Evolutionary conservation across 2,113 vertebrate genomes (phyloP).

Genomic region (Himantopus leucocephalus): DNA sequence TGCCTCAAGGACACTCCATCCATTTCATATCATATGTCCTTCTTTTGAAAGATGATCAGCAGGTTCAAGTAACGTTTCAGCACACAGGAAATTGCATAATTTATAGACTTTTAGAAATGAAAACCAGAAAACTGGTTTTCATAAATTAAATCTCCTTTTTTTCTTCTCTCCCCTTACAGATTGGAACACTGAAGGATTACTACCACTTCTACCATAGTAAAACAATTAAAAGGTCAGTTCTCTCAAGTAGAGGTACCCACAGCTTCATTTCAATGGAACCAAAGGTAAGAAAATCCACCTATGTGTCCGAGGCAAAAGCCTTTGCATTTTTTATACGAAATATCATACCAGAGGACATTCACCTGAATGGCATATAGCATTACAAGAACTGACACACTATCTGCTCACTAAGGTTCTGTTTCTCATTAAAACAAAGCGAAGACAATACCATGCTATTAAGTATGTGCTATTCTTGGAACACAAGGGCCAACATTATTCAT

Average conservation of each 20-base stretch:
- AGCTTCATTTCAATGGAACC: constrained; percentile 99
- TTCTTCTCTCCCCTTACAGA: constrained; percentile 74
- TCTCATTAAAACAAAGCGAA: constrained; percentile 19
- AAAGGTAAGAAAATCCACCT: constrained; percentile 86
- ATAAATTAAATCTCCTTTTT: constrained; percentile 46
- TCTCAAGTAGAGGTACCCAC: constrained; percentile 92
- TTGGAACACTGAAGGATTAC: constrained; percentile 94
- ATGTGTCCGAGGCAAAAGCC: constrained; percentile 51
- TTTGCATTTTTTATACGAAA: constrained; percentile 84
- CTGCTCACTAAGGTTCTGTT: constrained; percentile 24
- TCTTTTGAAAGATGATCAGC: constrained; percentile 78
- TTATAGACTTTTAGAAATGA: constrained; percentile 67
- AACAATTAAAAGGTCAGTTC: constrained; percentile 96
- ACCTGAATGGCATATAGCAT: constrained; percentile 48
- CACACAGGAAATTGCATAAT: constrained; percentile 73
- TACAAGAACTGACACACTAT: constrained; percentile 59
- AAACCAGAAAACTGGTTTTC: constrained; percentile 34
- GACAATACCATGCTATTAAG: constrained; percentile 8
- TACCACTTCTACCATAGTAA: constrained; percentile 99
- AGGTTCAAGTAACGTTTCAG: constrained; percentile 76
- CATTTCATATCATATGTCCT: constrained; percentile 73
- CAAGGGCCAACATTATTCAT: neutral
- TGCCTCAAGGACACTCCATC: constrained; percentile 72
- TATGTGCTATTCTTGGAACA: neutral
- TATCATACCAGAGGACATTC: constrained; percentile 44